Evolutionary conservation across 2,888 invertebrate species (phyloP).

Genomic region (Dasypogon diadema): DNA sequence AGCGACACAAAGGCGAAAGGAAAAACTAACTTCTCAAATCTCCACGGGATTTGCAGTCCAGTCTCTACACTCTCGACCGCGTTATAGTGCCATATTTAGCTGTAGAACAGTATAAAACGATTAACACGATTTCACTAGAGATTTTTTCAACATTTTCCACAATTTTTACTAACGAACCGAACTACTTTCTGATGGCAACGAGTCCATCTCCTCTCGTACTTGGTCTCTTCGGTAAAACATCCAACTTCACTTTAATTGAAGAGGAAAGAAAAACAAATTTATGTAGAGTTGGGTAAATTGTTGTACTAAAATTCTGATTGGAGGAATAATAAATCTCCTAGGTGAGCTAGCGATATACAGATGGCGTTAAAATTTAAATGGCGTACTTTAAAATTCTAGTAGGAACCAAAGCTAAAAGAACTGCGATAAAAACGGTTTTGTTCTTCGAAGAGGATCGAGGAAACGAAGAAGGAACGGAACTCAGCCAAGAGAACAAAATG

Average conservation of each 20-base stretch:
- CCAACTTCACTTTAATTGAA: slow-evolving; percentile 26
- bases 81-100: neutral
- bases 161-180: slow-evolving; percentile 9
- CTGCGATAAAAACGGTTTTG: too few species aligned
- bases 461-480: too few species aligned
- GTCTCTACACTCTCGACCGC: neutral
- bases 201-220: slow-evolving; percentile 19
- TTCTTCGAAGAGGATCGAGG: too few species aligned
- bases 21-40: slow-evolving; percentile 31
- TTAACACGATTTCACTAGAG: neutral
- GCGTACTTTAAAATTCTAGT: too few species aligned
- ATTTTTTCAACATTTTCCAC: slow-evolving; percentile 7
- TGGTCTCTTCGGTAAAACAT: slow-evolving; percentile 16
- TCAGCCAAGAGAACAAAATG: too few species aligned
- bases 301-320: slow-evolving; percentile 2
- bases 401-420: too few species aligned
- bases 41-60: neutral
- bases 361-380: too few species aligned
- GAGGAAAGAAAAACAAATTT: neutral
- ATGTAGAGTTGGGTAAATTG: neutral
- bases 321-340: neutral
- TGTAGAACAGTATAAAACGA: neutral
- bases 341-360: too few species aligned
- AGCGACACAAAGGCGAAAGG: neutral
- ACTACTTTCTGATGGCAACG: slow-evolving; percentile 1